phyloP scores from a whole-genome alignment of 1,140 invertebrate species.

The Sitophilus oryzae region DNA sequence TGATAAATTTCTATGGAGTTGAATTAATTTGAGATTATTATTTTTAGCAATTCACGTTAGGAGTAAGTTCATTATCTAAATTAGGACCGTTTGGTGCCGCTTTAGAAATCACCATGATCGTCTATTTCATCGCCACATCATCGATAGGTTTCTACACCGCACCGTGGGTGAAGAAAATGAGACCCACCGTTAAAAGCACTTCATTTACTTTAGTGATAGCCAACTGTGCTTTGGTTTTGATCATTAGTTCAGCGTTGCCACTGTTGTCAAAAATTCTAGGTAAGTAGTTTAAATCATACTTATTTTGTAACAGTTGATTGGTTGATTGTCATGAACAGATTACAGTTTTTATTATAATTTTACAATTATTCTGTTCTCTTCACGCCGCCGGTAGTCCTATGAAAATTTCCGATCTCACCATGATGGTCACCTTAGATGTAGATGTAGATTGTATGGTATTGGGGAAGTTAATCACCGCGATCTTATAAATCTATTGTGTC shows the following conservation, averaged over 20 bases:
- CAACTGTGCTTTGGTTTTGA: slow-evolving; percentile 84
- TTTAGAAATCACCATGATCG: slow-evolving; percentile 86
- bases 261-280: slow-evolving; percentile 90
- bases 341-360: too few relatives aligned
- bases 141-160: slow-evolving; percentile 88
- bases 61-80: slow-evolving; percentile 85
- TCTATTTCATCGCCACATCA: slow-evolving; percentile 90
- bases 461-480: too few relatives aligned
- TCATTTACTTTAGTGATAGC: slow-evolving; percentile 87
- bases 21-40: slow-evolving; percentile 28
- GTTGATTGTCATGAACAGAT: too few relatives aligned
- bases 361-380: too few relatives aligned
- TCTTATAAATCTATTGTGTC: too few relatives aligned
- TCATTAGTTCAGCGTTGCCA: slow-evolving; percentile 92
- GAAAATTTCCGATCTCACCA: too few relatives aligned
- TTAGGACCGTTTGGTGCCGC: slow-evolving; percentile 82
- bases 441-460: not conserved
- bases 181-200: slow-evolving; percentile 71
- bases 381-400: too few relatives aligned
- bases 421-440: too few relatives aligned
- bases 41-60: slow-evolving; percentile 84
- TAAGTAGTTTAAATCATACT: slow-evolving; percentile 44
- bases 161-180: slow-evolving; percentile 65
- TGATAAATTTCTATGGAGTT: not conserved
- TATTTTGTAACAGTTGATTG: slow-evolving; percentile 6